Base-by-base conservation (phyloP, 2,113 vertebrate species). In the Epinephelus moara region DNA sequence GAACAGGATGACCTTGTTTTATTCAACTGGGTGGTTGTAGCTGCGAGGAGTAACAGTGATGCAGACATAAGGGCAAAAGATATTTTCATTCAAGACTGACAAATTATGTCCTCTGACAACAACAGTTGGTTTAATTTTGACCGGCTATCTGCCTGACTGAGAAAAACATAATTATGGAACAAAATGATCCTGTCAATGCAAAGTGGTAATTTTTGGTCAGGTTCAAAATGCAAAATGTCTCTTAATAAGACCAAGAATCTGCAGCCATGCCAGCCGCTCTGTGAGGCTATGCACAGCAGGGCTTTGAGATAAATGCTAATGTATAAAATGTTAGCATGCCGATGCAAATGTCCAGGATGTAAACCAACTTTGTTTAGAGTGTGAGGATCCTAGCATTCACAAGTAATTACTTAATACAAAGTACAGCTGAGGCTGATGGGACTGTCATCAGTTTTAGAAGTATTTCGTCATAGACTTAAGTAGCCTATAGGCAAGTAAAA, bases 1-100 rank as follows among this genome's bases (percentile, higher is more conserved):
- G 7, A 80, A 66, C 40, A 55, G 33, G 4, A 45, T 61, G 18
- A 71, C 50, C 53, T 81, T 56, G 14, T 71, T 70, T 63, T 27
- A 57, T 62, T 81, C 53, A 25, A n/a, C 17, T 68, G 19, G 19
- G 1, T 53, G 17, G 47, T 25, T 63, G 62, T 55, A 60, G 53
- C 23, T 3, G 1, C 0, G 3, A 42, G 15, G 1, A 53, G 12
- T 11, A n/a, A 40, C 17, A 30, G 59, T 1, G 17, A 23, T 27
- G 4, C 9, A 33, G 49, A 5, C 23, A 7, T 27, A 6, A 57
- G 25, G 40, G 55, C n/a, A 6, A 0, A 11, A 17, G 1, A 62
- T 62, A 47, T 27, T 74, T 50, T 14, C 27, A 33, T 64, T 64
- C 6, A 45, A 60, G 19, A 64, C 21, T 33, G 37, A 15, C 17